phyloP scores from a whole-genome alignment of 2,888 invertebrate genomes.

The Aplocera efformata region DNA sequence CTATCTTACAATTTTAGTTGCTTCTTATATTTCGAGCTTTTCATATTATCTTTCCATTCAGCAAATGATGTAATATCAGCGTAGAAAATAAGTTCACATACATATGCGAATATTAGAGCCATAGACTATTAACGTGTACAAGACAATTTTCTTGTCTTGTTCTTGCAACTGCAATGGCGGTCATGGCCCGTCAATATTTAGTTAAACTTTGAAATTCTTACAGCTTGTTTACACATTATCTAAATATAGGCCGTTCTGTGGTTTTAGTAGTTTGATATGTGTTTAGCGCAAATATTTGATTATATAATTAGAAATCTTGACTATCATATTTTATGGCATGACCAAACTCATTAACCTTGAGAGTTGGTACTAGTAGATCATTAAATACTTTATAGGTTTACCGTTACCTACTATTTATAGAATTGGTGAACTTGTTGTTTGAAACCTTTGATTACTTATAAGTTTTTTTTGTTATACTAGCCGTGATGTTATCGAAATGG shows the following conservation, averaged over 20 bases:
- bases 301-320: constrained; percentile 4
- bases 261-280: constrained; percentile 29
- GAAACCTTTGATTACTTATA: too few relatives aligned
- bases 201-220: constrained; percentile 19
- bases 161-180: constrained; percentile 4
- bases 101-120: not conserved
- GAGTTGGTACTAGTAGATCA: not conserved
- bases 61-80: too few relatives aligned
- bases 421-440: too few relatives aligned
- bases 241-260: constrained; percentile 31
- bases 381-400: too few relatives aligned
- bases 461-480: too few relatives aligned
- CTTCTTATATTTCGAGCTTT: too few relatives aligned
- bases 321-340: constrained; percentile 4
- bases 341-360: constrained; percentile 5
- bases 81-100: not conserved
- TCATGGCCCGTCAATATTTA: constrained; percentile 21
- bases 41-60: too few relatives aligned
- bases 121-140: not conserved
- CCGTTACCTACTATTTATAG: too few relatives aligned
- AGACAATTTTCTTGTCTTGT: not conserved
- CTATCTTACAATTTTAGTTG: too few relatives aligned
- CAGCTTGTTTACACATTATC: constrained; percentile 33
- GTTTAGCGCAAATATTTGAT: constrained; percentile 33
- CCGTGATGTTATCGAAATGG: too few relatives aligned